A percentile compares a stretch with the other conserved stretches of the same genome.
These are phyloP conservation scores for Glaucidium brasilianum DNA, from an alignment of 2,113 vertebrate genomes.

Conservation along the genomic window DNA sequence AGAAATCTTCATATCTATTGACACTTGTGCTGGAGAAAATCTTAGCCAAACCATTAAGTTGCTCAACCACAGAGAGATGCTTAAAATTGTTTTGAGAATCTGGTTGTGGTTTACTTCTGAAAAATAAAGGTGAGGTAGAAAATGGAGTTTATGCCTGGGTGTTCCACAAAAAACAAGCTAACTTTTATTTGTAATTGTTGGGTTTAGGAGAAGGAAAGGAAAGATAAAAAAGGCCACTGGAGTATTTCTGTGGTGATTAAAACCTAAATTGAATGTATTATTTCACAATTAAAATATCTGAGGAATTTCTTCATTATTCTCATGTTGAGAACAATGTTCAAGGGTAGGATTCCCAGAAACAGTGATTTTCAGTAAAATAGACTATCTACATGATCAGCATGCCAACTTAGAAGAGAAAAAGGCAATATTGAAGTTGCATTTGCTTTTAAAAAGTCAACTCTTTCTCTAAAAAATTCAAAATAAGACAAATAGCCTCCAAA, in stretches of 20 bases:
- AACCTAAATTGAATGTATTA: neutral
- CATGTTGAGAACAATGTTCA: neutral
- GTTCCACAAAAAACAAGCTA: neutral
- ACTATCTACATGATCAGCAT: neutral
- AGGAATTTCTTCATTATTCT: neutral
- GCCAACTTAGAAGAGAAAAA: neutral
- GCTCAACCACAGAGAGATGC: neutral
- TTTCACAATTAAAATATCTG: neutral
- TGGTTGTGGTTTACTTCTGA: neutral
- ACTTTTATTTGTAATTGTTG: neutral
- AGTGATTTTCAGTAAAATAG: neutral
- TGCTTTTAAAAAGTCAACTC: neutral
- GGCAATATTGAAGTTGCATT: neutral
- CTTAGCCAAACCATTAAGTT: constrained; percentile 23
- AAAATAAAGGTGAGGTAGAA: neutral
- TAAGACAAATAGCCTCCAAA: neutral
- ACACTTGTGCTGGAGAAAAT: constrained; percentile 30
- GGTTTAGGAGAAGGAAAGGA: neutral
- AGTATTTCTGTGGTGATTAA: neutral
- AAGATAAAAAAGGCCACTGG: neutral
- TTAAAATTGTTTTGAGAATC: constrained; percentile 18
- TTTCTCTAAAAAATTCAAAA: neutral
- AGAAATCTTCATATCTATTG: constrained; percentile 39
- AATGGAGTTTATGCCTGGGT: neutral
- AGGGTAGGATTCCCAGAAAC: neutral